Evolutionary conservation across 2,888 invertebrate genomes (phyloP).

Genomic region (Periphyllus acericola): DNA sequence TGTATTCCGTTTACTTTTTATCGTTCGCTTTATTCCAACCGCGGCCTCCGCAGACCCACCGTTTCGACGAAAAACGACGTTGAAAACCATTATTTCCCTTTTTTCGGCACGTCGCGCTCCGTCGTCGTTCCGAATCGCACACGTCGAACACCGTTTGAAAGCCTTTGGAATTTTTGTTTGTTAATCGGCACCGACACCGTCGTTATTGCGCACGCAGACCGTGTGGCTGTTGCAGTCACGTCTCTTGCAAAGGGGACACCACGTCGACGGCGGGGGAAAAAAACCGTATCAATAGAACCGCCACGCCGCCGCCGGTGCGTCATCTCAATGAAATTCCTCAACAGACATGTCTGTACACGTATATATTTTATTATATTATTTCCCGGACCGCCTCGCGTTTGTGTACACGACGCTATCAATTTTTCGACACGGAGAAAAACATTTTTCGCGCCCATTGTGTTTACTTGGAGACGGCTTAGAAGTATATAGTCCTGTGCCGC

Average conservation of each 20-base stretch:
- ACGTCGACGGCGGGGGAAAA: neutral
- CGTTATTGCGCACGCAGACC: neutral
- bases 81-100: constrained; percentile 25
- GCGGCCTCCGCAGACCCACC: neutral
- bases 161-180: neutral
- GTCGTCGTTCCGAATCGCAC: neutral
- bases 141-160: neutral
- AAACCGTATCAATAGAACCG: constrained; percentile 1
- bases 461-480: neutral
- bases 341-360: neutral
- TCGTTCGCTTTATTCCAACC: neutral
- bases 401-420: neutral
- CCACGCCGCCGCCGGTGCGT: neutral
- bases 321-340: constrained; percentile 13
- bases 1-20: constrained; percentile 38
- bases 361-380: neutral
- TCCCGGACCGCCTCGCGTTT: neutral
- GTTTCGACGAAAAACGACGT: neutral
- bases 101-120: neutral
- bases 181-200: neutral
- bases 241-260: neutral
- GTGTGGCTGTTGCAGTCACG: neutral
- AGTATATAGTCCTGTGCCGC: neutral
- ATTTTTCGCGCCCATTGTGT: neutral
- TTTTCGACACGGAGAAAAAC: neutral